Evolutionary conservation across 2,797 vertebrate species (phyloP), one percentile per base, ranked within the genome.

Genomic region (Sebastes nivosus): DNA sequence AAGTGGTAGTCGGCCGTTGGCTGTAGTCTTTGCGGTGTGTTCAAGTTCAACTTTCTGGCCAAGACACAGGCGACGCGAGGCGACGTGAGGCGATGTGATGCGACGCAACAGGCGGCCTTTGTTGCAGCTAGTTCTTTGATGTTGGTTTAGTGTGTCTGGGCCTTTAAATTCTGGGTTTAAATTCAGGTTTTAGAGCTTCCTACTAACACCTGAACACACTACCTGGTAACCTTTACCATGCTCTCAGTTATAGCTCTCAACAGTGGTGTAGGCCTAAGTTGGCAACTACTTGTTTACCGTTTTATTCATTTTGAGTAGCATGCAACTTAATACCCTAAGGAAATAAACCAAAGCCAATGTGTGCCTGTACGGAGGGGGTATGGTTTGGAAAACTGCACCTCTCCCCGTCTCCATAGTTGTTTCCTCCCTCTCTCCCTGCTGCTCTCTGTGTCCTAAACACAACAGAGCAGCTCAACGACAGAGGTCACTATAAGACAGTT

Each of bases 401-500:
- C 29, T 75, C 8, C 34, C 6, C 20, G 7, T 72, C 57, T 72
- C 25, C 36, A 42, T 14, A 9, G 36, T 16, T 50, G 46, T 64
- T 10, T 75, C 18, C 29, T 68, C 24, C 13, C 20, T 12, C 10
- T 67, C 24, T 9, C 10, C 13, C 57, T 50, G 16, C 54, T 34
- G 50, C 55, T 58, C 10, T 63, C 27, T 30, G 20, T 34, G 25
- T 36, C 25, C 25, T 57, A 13, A 54, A 67, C 34, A 46, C 1
- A 8, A 13, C 22, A 30, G 27, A 57, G 58, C 7, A 61, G 12
- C n/a, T 50, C 20, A 72, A 30, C 29, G 8, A 72, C 77, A 67
- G 68, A 77, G 59, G 70, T 63, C 74, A 74, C 34, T 72, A 2
- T 55, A 34, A 65, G 29, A 73, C 54, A 22, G 24, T 60, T 30